Evolutionary conservation across 1,140 invertebrate genomes (phyloP).

Genomic region (Oncopodura yosiiana): DNA sequence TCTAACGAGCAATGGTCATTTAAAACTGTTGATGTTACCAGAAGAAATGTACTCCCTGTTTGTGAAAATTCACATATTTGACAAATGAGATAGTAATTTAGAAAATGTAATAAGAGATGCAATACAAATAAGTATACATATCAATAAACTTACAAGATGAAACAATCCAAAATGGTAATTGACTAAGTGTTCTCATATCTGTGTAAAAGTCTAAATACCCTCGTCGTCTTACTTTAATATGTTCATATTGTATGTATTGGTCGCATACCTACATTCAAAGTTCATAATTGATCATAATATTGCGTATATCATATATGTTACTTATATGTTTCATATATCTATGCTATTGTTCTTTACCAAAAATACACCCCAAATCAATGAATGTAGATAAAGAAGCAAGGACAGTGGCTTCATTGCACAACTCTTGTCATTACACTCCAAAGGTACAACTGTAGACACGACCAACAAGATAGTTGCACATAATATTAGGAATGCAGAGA

Average conservation of each 20-base stretch:
- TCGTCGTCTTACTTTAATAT: slow-evolving; percentile 27
- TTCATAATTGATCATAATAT: neutral
- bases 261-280: slow-evolving; percentile 25
- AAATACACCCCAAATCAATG: slow-evolving; percentile 23
- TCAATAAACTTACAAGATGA: slow-evolving; percentile 26
- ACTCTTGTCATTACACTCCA: neutral
- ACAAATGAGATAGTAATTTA: neutral
- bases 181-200: slow-evolving; percentile 20
- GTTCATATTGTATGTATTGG: slow-evolving; percentile 32
- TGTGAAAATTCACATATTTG: neutral
- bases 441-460: slow-evolving; percentile 11
- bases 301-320: neutral
- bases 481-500: slow-evolving; percentile 7
- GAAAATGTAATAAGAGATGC: neutral
- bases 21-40: slow-evolving; percentile 28
- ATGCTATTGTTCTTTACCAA: slow-evolving; percentile 19
- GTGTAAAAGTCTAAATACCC: slow-evolving; percentile 33
- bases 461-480: slow-evolving; percentile 13
- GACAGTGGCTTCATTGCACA: slow-evolving; percentile 24
- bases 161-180: slow-evolving; percentile 32
- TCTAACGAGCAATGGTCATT: slow-evolving; percentile 27
- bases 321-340: neutral
- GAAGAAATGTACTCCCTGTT: slow-evolving; percentile 28
- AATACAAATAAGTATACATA: neutral
- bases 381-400: slow-evolving; percentile 28